Percentiles rank a stretch among this genome's conserved stretches.
Conservation (phyloP, 1,140 invertebrate genomes). For the Dinoponera quadriceps region DNA sequence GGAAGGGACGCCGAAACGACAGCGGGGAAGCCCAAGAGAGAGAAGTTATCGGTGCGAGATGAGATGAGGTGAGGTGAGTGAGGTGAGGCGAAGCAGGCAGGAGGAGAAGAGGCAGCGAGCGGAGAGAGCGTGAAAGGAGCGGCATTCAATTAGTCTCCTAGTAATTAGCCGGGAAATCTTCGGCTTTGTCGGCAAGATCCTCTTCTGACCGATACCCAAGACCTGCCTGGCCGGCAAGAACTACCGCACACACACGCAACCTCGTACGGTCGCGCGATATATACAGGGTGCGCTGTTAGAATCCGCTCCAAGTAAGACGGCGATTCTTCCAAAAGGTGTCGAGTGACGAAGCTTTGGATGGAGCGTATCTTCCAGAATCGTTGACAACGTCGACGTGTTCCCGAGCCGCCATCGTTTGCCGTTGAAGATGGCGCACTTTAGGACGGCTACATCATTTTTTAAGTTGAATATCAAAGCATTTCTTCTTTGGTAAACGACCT, state of each 20-base stretch:
- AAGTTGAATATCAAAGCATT: no score
- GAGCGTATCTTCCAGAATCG: no score
- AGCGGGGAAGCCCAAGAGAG: conserved; percentile 1
- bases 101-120: conserved; percentile 19
- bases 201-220: conserved; percentile 79
- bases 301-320: no score
- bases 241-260: neutral
- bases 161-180: conserved; percentile 86
- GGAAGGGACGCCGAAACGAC: neutral
- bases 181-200: conserved; percentile 84
- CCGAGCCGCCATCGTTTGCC: no score
- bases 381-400: no score
- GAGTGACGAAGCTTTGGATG: no score
- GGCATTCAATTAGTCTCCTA: conserved; percentile 86
- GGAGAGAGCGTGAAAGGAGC: conserved; percentile 72
- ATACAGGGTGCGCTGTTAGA: no score
- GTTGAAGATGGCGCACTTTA: no score
- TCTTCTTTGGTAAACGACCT: no score
- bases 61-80: conserved; percentile 27
- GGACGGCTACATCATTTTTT: no score
- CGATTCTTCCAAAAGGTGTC: no score
- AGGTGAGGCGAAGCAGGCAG: conserved; percentile 66
- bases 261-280: neutral
- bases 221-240: conserved; percentile 71
- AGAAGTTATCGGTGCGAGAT: conserved; percentile 11